Evolutionary conservation across 2,797 vertebrate genomes (phyloP).

Genomic region (Hemitrygon akajei): DNA sequence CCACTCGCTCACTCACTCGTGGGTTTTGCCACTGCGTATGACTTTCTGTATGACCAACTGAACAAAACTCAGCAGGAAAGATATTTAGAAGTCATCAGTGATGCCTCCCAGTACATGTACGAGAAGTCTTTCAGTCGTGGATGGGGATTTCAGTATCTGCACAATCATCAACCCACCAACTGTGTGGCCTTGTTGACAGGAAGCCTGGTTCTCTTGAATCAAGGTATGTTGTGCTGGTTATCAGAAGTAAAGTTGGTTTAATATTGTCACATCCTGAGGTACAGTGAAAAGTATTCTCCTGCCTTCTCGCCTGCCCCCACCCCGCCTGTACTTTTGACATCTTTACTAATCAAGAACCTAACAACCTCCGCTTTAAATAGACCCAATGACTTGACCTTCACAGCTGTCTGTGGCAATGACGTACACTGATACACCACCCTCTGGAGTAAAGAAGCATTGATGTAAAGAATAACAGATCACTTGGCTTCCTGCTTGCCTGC

Average conservation of each 20-base stretch:
- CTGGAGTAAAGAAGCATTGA: too few species aligned
- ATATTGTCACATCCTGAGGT: too few species aligned
- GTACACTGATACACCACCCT: too few species aligned
- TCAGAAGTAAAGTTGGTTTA: background rate
- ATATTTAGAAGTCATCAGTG: constrained; percentile 91
- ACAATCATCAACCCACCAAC: constrained; percentile 98
- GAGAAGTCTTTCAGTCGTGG: constrained; percentile 85
- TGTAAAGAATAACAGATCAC: too few species aligned
- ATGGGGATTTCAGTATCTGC: constrained; percentile 97
- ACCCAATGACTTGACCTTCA: too few species aligned
- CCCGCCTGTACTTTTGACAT: too few species aligned
- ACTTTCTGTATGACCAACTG: constrained; percentile 85
- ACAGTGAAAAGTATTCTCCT: too few species aligned
- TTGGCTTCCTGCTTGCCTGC: too few species aligned
- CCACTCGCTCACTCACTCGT: constrained; percentile 90
- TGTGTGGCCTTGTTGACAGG: constrained; percentile 91
- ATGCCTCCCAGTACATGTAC: constrained; percentile 85
- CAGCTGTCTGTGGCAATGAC: too few species aligned
- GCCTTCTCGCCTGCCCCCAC: too few species aligned
- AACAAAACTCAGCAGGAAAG: constrained; percentile 82
- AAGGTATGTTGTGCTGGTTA: constrained; percentile 65
- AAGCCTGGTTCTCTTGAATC: constrained; percentile 88
- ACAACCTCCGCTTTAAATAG: too few species aligned
- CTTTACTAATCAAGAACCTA: too few species aligned
- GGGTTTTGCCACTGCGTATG: constrained; percentile 91